These are phyloP conservation scores for Calephelis nemesis DNA, from an alignment of 1,140 invertebrate genomes.

Conservation along the genomic window DNA sequence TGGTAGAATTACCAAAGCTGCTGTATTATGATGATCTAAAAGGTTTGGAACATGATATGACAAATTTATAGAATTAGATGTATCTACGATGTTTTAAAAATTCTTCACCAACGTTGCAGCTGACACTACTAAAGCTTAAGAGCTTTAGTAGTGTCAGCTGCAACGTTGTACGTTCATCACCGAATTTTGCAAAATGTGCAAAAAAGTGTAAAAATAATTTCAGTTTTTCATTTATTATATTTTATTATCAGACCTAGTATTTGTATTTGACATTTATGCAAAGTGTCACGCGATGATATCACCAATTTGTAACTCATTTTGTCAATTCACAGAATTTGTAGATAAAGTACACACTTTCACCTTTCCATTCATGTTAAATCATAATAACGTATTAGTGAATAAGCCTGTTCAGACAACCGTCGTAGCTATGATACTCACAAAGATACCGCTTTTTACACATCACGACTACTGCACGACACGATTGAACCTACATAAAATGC, in stretches of 20 bases:
- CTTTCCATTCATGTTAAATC: conserved; percentile 36
- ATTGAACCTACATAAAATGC: not conserved
- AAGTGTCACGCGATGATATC: conserved; percentile 29
- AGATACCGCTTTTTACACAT: conserved; percentile 6
- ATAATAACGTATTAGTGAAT: conserved; percentile 20
- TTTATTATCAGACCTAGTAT: not conserved
- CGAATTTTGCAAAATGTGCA: no score
- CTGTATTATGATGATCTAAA: no score
- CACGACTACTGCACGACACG: not conserved
- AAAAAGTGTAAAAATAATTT: no score
- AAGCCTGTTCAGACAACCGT: conserved; percentile 12
- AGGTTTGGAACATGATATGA: no score
- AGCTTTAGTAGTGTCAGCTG: no score
- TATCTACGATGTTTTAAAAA: no score
- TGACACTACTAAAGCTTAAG: no score
- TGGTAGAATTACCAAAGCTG: no score
- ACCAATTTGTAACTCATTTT: conserved; percentile 31
- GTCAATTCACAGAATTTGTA: conserved; percentile 34
- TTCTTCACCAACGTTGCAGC: no score
- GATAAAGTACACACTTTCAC: conserved; percentile 40
- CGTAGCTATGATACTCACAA: conserved; percentile 2
- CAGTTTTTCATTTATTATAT: no score
- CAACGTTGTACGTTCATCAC: no score
- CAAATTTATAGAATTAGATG: no score
- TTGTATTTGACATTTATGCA: conserved; percentile 17